Evolutionary conservation across 2,797 vertebrate genomes (phyloP).

Genomic region (Sebastes cheni): DNA sequence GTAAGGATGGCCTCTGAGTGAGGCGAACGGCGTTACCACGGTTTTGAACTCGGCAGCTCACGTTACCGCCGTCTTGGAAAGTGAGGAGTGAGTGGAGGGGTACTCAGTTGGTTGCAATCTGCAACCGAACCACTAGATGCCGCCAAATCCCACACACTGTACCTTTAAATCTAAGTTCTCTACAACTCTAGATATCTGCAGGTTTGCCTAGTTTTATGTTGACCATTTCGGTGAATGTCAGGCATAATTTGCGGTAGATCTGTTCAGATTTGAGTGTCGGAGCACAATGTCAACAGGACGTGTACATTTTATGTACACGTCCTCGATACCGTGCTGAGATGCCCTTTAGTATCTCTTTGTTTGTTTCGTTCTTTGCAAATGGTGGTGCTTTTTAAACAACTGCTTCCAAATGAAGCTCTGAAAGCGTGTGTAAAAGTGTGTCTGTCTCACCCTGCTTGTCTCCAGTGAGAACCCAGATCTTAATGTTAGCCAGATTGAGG

Average conservation of each 20-base stretch:
- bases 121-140: no score
- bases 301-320: no score
- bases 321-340: not conserved
- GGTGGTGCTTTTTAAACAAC: not conserved
- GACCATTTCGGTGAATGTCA: not conserved
- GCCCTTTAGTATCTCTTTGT: not conserved
- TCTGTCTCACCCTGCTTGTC: constrained; percentile 91
- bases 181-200: not conserved
- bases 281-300: not conserved
- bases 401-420: not conserved
- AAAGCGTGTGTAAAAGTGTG: not conserved
- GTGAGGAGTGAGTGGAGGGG: accelerated
- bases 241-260: accelerated
- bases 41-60: no score
- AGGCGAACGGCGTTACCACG: no score
- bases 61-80: accelerated
- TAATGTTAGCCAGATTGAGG: constrained; percentile 93
- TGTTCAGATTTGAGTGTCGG: not conserved
- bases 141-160: no score
- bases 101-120: no score
- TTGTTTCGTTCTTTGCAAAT: not conserved
- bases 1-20: no score
- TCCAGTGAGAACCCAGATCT: constrained; percentile 96
- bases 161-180: no score
- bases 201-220: not conserved